phyloP scores from a whole-genome alignment of 2,113 vertebrate species.

The Raja brachyura region DNA sequence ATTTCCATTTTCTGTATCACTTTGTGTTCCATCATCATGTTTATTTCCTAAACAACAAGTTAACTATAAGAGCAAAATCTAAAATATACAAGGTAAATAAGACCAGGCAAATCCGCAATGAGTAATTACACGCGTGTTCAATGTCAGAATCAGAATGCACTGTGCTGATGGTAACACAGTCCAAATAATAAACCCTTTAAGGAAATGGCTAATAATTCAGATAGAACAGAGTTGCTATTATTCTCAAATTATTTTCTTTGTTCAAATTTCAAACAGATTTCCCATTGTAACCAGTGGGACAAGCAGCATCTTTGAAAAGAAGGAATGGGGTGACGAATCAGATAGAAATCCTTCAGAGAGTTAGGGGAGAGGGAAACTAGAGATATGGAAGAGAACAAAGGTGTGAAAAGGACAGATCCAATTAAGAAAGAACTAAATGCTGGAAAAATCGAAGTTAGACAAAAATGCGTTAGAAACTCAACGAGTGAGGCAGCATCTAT shows the following conservation, averaged over 20 bases:
- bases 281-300: background rate
- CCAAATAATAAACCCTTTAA: conserved; percentile 20
- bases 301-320: too few relatives aligned
- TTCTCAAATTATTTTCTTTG: background rate
- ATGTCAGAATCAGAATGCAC: background rate
- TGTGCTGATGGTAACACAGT: background rate
- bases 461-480: too few relatives aligned
- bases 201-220: background rate
- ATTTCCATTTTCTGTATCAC: conserved; percentile 86
- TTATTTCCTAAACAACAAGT: conserved; percentile 75
- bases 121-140: background rate
- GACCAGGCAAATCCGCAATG: background rate
- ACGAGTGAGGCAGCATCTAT: too few relatives aligned
- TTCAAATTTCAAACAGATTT: background rate
- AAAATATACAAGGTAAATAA: background rate
- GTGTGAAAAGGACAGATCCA: too few relatives aligned
- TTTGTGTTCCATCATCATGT: conserved; percentile 94
- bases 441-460: too few relatives aligned
- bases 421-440: too few relatives aligned
- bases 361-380: too few relatives aligned
- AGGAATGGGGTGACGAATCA: too few relatives aligned
- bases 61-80: background rate
- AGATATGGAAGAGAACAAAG: too few relatives aligned
- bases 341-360: too few relatives aligned
- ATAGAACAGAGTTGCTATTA: conserved; percentile 26